Conservation (phyloP, 2,113 vertebrate genomes). For the Corythornis cristatus region DNA sequence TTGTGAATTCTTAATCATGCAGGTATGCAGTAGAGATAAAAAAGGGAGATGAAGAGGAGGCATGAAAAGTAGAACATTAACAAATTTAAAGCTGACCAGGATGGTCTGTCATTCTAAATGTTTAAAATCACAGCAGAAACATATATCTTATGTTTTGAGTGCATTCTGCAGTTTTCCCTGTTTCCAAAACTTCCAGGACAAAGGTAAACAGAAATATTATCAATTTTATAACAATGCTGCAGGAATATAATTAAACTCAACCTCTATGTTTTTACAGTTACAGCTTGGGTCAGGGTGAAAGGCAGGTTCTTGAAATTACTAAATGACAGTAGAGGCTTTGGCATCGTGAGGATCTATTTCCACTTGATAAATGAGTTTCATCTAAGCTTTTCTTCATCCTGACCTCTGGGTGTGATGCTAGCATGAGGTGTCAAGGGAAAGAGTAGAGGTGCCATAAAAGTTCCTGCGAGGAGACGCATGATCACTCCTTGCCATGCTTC, state of each 20-base stretch:
- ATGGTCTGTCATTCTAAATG: background rate
- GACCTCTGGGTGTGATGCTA: background rate
- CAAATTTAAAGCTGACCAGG: background rate
- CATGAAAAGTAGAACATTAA: background rate
- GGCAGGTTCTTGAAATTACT: background rate
- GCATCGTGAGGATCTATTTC: background rate
- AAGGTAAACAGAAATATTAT: background rate
- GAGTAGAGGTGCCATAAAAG: background rate
- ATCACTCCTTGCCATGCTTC: background rate
- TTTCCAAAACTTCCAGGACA: background rate
- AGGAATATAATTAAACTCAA: background rate
- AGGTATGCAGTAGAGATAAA: background rate
- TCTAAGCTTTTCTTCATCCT: background rate
- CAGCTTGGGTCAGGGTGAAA: background rate
- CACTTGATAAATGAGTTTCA: background rate
- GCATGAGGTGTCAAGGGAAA: background rate
- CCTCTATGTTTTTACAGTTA: background rate
- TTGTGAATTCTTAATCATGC: background rate
- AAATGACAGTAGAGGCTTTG: background rate
- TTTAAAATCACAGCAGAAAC: background rate
- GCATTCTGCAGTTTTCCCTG: background rate
- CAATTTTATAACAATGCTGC: background rate
- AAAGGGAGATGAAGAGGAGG: background rate
- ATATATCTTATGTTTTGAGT: background rate
- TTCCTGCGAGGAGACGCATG: background rate